These are phyloP conservation scores for Marmota monax DNA, from an alignment of 2,113 vertebrate genomes.

Conservation along the genomic window DNA sequence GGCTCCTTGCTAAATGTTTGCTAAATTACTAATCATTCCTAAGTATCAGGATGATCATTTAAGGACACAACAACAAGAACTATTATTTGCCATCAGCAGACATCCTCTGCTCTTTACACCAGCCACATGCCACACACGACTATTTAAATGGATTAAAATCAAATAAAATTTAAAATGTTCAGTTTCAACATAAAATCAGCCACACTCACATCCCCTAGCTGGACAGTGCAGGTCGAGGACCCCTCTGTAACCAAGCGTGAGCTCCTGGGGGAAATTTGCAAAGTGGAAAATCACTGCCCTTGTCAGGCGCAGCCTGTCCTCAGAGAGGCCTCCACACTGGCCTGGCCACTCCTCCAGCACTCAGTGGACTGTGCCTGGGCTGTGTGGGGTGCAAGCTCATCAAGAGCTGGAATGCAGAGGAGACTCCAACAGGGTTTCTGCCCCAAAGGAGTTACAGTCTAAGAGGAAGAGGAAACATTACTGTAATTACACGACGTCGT, in stretches of 20 bases:
- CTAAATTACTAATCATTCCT: background rate
- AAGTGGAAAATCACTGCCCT: background rate
- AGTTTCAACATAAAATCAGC: background rate
- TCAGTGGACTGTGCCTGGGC: background rate
- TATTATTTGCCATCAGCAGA: background rate
- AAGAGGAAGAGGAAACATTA: background rate
- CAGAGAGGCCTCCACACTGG: background rate
- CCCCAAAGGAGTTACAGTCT: background rate
- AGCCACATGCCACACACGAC: background rate
- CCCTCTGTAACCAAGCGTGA: background rate
- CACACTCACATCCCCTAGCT: background rate
- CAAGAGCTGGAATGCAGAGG: background rate
- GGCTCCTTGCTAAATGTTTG: background rate
- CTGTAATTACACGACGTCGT: background rate
- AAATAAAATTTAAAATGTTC: background rate
- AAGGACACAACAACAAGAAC: background rate
- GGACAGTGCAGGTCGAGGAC: accelerated
- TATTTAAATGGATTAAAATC: background rate
- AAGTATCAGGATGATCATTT: background rate
- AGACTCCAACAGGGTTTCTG: background rate
- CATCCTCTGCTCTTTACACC: background rate
- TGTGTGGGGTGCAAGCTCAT: accelerated
- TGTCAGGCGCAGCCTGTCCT: background rate
- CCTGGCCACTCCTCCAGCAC: background rate
- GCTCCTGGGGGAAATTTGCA: background rate